phyloP scores from a whole-genome alignment of 2,113 vertebrate species.

The Lampris megalopsis region DNA sequence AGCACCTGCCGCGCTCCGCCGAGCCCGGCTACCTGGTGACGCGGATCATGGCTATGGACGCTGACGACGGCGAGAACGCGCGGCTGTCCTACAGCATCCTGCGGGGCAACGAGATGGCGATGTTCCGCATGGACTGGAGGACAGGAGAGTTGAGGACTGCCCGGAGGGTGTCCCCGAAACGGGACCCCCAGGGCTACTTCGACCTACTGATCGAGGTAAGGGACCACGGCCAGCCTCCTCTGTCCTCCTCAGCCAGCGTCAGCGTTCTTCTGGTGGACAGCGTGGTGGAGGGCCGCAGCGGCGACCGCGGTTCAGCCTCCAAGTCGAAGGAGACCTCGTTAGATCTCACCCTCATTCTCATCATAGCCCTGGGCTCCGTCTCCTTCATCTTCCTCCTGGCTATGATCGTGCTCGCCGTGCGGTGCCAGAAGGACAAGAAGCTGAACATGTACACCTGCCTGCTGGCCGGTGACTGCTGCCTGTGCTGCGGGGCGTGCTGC shows the following conservation, averaged over 20 bases:
- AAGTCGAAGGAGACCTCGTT: constrained; percentile 89
- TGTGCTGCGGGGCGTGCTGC: constrained; percentile 91
- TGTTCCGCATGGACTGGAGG: constrained; percentile 98
- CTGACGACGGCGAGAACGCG: constrained; percentile 95
- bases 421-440: constrained; percentile 98
- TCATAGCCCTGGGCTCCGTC: constrained; percentile 96
- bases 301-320: constrained; percentile 75
- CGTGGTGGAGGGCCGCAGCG: constrained; percentile 85
- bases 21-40: constrained; percentile 95
- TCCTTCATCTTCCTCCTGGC: constrained; percentile 96
- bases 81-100: constrained; percentile 95
- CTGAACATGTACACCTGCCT: constrained; percentile 94
- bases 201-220: constrained; percentile 96
- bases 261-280: constrained; percentile 92
- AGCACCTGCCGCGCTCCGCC: constrained; percentile 91
- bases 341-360: constrained; percentile 97
- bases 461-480: constrained; percentile 92
- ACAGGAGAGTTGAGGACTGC: constrained; percentile 95
- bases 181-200: constrained; percentile 92
- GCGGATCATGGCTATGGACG: constrained; percentile 93
- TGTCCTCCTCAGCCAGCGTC: constrained; percentile 93
- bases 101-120: constrained; percentile 93
- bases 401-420: constrained; percentile 97
- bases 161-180: constrained; percentile 89
- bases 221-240: constrained; percentile 95